phyloP scores from a whole-genome alignment of 2,113 vertebrate genomes.

The Microcebus tavaratra region DNA sequence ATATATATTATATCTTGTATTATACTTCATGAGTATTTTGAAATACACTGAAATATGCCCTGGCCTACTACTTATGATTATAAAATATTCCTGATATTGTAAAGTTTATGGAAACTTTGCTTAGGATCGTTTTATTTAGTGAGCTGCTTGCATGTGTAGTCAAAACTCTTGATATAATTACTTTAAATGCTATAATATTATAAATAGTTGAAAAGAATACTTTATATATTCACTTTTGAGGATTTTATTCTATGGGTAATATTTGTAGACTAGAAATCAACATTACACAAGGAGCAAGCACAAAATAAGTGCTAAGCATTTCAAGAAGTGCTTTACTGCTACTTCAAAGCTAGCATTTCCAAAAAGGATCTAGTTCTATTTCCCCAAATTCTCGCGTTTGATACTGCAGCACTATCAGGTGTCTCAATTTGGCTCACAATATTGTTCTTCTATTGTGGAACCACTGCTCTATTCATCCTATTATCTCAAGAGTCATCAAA shows the following conservation, averaged over 20 bases:
- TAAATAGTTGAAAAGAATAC: background rate
- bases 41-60: background rate
- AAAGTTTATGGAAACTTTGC: background rate
- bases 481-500: background rate
- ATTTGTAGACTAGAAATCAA: background rate
- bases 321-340: background rate
- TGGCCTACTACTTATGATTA: background rate
- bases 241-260: background rate
- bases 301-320: background rate
- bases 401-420: background rate
- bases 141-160: background rate
- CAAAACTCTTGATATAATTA: background rate
- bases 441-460: background rate
- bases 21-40: background rate
- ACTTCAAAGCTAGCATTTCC: background rate
- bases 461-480: background rate
- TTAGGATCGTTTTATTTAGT: background rate
- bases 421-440: background rate
- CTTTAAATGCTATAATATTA: background rate
- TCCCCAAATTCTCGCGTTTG: background rate
- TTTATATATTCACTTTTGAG: background rate
- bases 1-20: background rate
- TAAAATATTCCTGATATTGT: background rate
- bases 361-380: background rate
- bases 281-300: background rate